These are phyloP conservation scores for Conops quadrifasciatus DNA, from an alignment of 2,888 invertebrate genomes.

Conservation along the genomic window DNA sequence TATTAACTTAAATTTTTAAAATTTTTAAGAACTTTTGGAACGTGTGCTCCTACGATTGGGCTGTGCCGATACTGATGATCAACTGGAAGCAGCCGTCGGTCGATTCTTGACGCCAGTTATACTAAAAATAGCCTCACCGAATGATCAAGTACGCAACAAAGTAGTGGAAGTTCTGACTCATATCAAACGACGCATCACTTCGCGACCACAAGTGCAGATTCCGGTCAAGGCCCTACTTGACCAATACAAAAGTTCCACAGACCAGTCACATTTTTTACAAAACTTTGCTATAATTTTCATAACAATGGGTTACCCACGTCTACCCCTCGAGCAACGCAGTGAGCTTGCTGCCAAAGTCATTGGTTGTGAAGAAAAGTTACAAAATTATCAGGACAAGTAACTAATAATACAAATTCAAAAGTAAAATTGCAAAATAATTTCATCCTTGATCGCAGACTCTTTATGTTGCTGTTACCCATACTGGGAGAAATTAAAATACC, in stretches of 20 bases:
- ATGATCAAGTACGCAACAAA: slow-evolving; percentile 81
- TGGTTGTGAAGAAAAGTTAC: slow-evolving; percentile 81
- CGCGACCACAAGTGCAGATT: slow-evolving; percentile 82
- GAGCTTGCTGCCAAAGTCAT: slow-evolving; percentile 79
- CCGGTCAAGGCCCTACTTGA: slow-evolving; percentile 84
- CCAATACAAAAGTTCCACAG: slow-evolving; percentile 77
- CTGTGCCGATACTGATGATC: slow-evolving; percentile 88
- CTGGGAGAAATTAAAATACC: slow-evolving; percentile 75
- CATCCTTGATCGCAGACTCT: slow-evolving; percentile 69
- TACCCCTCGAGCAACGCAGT: slow-evolving; percentile 78
- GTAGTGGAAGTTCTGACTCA: slow-evolving; percentile 90
- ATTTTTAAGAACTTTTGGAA: slow-evolving; percentile 78
- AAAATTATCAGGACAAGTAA: slow-evolving; percentile 85
- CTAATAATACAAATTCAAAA: background rate
- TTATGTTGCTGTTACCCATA: slow-evolving; percentile 82
- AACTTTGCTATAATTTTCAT: slow-evolving; percentile 95
- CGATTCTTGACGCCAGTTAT: slow-evolving; percentile 88
- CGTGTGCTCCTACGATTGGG: slow-evolving; percentile 89
- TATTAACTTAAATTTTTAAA: slow-evolving; percentile 1
- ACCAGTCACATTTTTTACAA: slow-evolving; percentile 77
- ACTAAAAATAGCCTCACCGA: slow-evolving; percentile 86
- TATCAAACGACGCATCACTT: slow-evolving; percentile 88
- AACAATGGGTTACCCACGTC: slow-evolving; percentile 87
- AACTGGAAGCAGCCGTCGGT: slow-evolving; percentile 80
- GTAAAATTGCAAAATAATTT: background rate